phyloP scores from a whole-genome alignment of 1,140 invertebrate species.

The Stratiolaelaps scimitus region DNA sequence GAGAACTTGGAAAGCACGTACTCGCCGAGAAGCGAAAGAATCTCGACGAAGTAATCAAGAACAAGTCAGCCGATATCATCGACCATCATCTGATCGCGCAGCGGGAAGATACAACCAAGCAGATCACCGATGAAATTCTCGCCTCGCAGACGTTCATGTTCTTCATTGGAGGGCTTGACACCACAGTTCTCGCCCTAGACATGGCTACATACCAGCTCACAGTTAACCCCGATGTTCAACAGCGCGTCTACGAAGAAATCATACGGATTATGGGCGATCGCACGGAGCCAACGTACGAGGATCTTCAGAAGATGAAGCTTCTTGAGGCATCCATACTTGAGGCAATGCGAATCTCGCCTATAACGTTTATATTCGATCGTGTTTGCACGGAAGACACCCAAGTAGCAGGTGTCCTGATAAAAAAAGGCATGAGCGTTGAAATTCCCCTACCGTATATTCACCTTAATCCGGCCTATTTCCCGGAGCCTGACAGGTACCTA shows the following conservation, averaged over 20 bases:
- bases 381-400: not conserved
- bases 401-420: not conserved
- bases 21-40: not conserved
- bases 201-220: not conserved
- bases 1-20: not conserved
- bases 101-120: not conserved
- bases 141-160: constrained; percentile 6
- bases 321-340: not conserved
- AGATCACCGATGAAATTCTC: not conserved
- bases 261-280: not conserved
- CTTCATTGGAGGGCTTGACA: not conserved
- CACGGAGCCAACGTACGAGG: not conserved
- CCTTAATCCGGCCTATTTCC: not conserved
- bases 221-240: not conserved
- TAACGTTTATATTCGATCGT: not conserved
- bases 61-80: not conserved
- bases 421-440: not conserved
- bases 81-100: not conserved
- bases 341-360: not conserved
- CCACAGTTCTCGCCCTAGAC: not conserved
- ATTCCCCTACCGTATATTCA: not conserved
- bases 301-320: constrained; percentile 3
- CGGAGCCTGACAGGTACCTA: not conserved
- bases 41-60: not conserved
- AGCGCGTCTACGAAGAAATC: not conserved